phyloP scores from a whole-genome alignment of 2,113 vertebrate species.

The Narcine bancroftii region DNA sequence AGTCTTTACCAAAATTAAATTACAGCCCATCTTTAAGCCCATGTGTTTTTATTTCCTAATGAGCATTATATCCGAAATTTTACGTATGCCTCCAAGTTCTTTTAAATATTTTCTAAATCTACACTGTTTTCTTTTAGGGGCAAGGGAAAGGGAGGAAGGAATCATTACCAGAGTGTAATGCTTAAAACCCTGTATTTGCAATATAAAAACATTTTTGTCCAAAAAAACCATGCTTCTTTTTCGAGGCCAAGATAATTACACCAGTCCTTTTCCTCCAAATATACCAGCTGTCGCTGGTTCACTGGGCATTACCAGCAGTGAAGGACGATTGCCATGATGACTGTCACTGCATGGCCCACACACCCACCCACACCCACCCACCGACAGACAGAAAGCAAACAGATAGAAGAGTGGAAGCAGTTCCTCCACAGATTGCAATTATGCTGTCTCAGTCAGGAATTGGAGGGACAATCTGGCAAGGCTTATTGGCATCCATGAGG shows the following conservation, averaged over 20 bases:
- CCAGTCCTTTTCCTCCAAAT: slow-evolving; percentile 13
- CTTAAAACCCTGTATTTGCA: slow-evolving; percentile 32
- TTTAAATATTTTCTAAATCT: slow-evolving; percentile 36
- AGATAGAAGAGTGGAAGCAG: slow-evolving; percentile 46
- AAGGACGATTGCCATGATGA: slow-evolving; percentile 19
- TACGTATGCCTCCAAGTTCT: slow-evolving; percentile 17
- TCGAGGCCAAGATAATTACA: slow-evolving; percentile 14
- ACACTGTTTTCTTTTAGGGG: slow-evolving; percentile 38
- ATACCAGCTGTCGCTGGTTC: slow-evolving; percentile 21
- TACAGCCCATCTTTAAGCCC: slow-evolving; percentile 36
- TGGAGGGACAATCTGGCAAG: background rate
- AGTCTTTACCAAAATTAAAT: slow-evolving; percentile 3
- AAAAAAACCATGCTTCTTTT: slow-evolving; percentile 34
- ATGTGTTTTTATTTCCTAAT: slow-evolving; percentile 19
- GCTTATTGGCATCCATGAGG: background rate
- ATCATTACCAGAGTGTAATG: slow-evolving; percentile 44
- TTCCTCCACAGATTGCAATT: slow-evolving; percentile 51
- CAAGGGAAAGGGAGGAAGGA: slow-evolving; percentile 48
- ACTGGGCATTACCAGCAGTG: slow-evolving; percentile 25
- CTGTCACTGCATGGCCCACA: background rate
- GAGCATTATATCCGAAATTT: slow-evolving; percentile 24
- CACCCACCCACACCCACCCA: no score
- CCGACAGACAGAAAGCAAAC: slow-evolving; percentile 32
- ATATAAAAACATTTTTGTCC: slow-evolving; percentile 32
- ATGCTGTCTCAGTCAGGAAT: slow-evolving; percentile 42